These are phyloP conservation scores for Microchirus variegatus DNA, from an alignment of 2,797 vertebrate genomes.

Conservation along the genomic window DNA sequence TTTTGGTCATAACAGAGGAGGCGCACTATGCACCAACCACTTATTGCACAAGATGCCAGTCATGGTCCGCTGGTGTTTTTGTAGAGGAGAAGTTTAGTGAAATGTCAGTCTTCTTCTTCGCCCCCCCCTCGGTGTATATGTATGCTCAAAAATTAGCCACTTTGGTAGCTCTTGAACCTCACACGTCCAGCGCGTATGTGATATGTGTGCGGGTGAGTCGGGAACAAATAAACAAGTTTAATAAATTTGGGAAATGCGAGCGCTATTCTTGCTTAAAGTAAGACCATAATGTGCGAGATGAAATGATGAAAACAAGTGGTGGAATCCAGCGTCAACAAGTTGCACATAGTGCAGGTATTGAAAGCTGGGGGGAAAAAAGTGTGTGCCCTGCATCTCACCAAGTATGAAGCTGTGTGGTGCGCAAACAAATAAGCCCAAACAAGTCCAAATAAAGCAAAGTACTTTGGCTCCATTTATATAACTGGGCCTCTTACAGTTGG, in stretches of 20 bases:
- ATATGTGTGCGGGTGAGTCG: slow-evolving; percentile 43
- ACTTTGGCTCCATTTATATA: slow-evolving; percentile 81
- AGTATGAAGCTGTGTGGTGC: slow-evolving; percentile 76
- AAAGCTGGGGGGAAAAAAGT: slow-evolving; percentile 68
- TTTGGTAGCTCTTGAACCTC: slow-evolving; percentile 62
- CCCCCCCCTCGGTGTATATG: slow-evolving; percentile 40
- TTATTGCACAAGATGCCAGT: slow-evolving; percentile 72
- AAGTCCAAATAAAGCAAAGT: slow-evolving; percentile 83
- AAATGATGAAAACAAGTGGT: slow-evolving; percentile 61
- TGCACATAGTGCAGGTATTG: slow-evolving; percentile 65
- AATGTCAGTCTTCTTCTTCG: slow-evolving; percentile 73
- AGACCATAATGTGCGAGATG: slow-evolving; percentile 42
- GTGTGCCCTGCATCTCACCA: slow-evolving; percentile 66
- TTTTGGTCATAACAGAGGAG: slow-evolving; percentile 73
- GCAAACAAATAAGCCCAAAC: slow-evolving; percentile 80
- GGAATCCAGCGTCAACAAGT: slow-evolving; percentile 53
- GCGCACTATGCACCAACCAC: slow-evolving; percentile 58
- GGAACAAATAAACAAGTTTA: slow-evolving; percentile 1
- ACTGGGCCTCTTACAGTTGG: slow-evolving; percentile 76
- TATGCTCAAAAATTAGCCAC: slow-evolving; percentile 63
- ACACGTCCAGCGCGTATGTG: no score
- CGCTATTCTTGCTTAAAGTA: slow-evolving; percentile 26
- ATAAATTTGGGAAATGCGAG: background rate
- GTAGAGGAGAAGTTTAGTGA: slow-evolving; percentile 63
- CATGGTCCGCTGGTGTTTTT: slow-evolving; percentile 69